phyloP scores from a whole-genome alignment of 2,888 invertebrate genomes.

The Euclidia mi region DNA sequence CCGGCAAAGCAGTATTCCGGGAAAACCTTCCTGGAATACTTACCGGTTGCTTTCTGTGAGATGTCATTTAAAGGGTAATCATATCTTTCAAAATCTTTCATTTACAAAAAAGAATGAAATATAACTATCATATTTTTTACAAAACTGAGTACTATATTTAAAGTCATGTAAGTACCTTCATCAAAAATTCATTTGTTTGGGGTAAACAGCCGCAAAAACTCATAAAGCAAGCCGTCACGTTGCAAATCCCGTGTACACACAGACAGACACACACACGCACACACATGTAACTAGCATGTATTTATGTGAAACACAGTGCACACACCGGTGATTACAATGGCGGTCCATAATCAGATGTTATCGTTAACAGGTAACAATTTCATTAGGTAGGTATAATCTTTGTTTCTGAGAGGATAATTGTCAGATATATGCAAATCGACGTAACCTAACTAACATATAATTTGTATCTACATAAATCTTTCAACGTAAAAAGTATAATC shows the following conservation, averaged over 20 bases:
- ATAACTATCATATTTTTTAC: no score
- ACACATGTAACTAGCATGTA: not conserved
- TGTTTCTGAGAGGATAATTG: not conserved
- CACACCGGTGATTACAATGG: not conserved
- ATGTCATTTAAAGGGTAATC: no score
- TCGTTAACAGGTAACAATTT: not conserved
- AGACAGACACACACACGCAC: not conserved
- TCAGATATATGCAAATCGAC: not conserved
- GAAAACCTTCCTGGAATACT: no score
- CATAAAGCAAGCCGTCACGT: not conserved
- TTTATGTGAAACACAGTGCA: not conserved
- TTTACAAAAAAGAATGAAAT: no score
- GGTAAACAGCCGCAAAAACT: not conserved
- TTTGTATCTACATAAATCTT: not conserved
- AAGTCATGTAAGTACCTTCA: no score
- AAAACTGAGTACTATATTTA: no score
- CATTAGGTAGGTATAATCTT: not conserved
- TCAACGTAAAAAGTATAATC: not conserved
- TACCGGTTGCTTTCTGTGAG: no score
- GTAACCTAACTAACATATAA: not conserved
- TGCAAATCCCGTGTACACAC: not conserved
- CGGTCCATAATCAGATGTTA: not conserved
- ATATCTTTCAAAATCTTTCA: no score
- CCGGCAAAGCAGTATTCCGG: no score
- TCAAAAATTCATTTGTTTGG: no score